Evolutionary conservation across 2,888 invertebrate genomes (phyloP).

Genomic region (Platynereis dumerilii): DNA sequence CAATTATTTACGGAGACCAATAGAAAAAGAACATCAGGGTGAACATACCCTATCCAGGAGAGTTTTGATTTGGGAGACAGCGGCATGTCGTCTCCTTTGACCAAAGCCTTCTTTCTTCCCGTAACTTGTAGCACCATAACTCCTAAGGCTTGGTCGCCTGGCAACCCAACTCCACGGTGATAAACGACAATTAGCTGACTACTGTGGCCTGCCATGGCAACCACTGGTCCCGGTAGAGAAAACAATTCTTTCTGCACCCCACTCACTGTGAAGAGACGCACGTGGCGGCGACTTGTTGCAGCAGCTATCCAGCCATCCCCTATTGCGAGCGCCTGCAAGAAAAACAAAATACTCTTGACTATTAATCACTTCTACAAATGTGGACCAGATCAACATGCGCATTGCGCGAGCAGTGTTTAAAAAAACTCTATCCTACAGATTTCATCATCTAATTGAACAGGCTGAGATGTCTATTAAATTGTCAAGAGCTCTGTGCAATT

Average conservation of each 20-base stretch:
- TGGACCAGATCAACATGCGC: neutral
- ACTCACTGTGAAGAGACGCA: conserved; percentile 84
- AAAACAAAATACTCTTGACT: neutral
- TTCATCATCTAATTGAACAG: neutral
- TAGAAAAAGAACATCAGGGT: too few species aligned
- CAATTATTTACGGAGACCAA: too few species aligned
- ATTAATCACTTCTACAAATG: neutral
- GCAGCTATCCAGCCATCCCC: conserved; percentile 79
- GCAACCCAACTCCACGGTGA: conserved; percentile 69
- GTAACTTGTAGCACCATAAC: conserved; percentile 50
- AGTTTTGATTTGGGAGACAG: conserved; percentile 59
- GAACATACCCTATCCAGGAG: conserved; percentile 62
- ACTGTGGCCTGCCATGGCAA: conserved; percentile 72
- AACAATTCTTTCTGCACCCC: conserved; percentile 86
- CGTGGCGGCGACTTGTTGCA: conserved; percentile 76
- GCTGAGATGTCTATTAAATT: too few species aligned
- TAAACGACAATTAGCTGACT: conserved; percentile 72
- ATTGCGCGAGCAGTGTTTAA: neutral
- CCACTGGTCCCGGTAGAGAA: conserved; percentile 76
- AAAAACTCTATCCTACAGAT: too few species aligned
- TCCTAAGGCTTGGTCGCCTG: conserved; percentile 62
- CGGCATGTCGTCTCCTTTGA: conserved; percentile 52
- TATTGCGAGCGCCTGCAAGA: conserved; percentile 65
- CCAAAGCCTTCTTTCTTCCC: conserved; percentile 37
- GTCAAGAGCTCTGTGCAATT: too few species aligned